Percentiles rank a stretch among this genome's conserved stretches.
These are phyloP conservation scores for Phyllotreta cruciferae DNA, from an alignment of 2,888 invertebrate species.

Conservation along the genomic window DNA sequence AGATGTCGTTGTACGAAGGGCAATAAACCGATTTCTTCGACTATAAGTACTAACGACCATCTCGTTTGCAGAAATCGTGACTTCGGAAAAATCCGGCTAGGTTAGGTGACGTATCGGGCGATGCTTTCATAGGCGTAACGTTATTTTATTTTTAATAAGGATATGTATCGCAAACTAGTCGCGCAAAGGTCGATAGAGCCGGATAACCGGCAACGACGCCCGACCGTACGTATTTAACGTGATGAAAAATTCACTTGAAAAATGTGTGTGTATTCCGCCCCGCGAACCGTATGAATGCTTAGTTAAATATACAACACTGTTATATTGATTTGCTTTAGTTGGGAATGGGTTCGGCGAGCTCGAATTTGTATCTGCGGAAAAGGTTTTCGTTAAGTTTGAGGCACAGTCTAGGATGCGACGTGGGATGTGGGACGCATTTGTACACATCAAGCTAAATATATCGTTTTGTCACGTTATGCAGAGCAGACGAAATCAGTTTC, in stretches of 20 bases:
- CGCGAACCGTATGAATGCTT: slow-evolving; percentile 1
- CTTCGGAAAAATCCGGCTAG: slow-evolving; percentile 8
- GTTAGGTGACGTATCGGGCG: slow-evolving; percentile 5
- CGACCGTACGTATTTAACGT: slow-evolving; percentile 15
- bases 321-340: slow-evolving; percentile 13
- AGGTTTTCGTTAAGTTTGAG: slow-evolving; percentile 6
- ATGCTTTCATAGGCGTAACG: slow-evolving; percentile 10
- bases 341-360: not conserved
- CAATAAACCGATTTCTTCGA: slow-evolving; percentile 29
- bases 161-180: not conserved
- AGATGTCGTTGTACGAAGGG: slow-evolving; percentile 27
- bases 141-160: not conserved
- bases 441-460: too few relatives aligned
- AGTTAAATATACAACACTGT: slow-evolving; percentile 23
- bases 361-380: not conserved
- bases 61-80: slow-evolving; percentile 24
- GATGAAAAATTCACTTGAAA: slow-evolving; percentile 28
- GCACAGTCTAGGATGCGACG: not conserved
- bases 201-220: slow-evolving; percentile 6
- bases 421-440: not conserved
- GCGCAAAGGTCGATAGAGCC: slow-evolving; percentile 11
- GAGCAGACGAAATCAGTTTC: too few relatives aligned
- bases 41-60: slow-evolving; percentile 20
- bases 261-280: slow-evolving; percentile 10
- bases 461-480: too few relatives aligned